phyloP scores from a whole-genome alignment of 1,140 invertebrate genomes.

The Trichomalopsis sarcophagae region DNA sequence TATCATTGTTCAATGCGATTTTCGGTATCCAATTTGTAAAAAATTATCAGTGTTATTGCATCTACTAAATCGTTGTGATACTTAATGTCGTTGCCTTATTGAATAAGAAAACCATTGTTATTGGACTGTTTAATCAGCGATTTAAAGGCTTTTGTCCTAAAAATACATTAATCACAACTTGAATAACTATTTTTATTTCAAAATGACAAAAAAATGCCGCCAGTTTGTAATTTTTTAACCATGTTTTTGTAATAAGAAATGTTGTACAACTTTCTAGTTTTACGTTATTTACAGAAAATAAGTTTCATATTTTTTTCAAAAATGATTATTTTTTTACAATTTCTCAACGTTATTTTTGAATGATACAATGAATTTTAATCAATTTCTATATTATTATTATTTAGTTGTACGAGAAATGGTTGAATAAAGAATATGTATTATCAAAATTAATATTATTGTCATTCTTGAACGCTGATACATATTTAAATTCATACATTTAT shows the following conservation, averaged over 20 bases:
- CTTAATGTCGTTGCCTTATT: constrained; percentile 10
- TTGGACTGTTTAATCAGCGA: background rate
- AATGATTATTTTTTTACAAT: background rate
- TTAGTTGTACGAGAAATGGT: constrained; percentile 24
- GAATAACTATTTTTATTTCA: background rate
- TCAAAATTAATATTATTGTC: background rate
- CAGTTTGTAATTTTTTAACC: background rate
- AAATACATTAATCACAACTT: background rate
- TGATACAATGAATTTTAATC: constrained; percentile 20
- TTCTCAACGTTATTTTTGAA: constrained; percentile 8
- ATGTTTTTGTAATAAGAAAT: background rate
- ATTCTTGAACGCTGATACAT: no score
- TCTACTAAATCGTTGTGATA: constrained; percentile 18
- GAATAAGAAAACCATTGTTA: constrained; percentile 22
- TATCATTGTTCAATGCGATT: background rate
- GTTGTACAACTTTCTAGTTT: background rate
- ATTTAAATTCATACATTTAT: background rate
- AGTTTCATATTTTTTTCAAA: constrained; percentile 3
- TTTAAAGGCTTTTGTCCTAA: background rate
- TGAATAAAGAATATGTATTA: constrained; percentile 43
- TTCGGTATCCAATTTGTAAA: constrained; percentile 21
- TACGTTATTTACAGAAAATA: no score
- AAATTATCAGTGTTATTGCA: background rate
- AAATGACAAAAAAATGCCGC: background rate
- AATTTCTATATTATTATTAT: constrained; percentile 37